Conservation (phyloP, 2,113 vertebrate species). For the Albula goreensis region DNA sequence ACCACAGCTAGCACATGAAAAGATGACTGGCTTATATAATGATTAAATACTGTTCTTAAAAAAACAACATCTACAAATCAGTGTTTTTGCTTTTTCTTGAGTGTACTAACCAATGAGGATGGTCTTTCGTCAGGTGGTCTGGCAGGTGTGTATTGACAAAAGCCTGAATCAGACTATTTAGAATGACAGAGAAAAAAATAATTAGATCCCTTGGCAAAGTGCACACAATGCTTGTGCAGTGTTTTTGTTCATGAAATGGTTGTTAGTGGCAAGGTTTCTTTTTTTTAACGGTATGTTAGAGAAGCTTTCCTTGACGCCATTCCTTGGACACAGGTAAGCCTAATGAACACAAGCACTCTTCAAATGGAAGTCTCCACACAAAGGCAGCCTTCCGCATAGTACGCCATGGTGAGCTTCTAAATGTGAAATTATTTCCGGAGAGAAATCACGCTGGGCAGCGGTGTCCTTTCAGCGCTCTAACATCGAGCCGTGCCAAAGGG, state of each 20-base stretch:
- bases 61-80: not conserved
- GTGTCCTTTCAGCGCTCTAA: not conserved
- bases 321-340: not conserved
- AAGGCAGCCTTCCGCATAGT: not conserved
- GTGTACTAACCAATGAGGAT: not conserved
- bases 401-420: not conserved
- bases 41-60: slow-evolving; percentile 3
- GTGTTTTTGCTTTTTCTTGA: slow-evolving; percentile 23
- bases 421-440: not conserved
- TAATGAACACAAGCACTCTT: not conserved
- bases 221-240: not conserved
- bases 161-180: not conserved
- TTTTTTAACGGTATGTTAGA: not conserved
- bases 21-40: slow-evolving; percentile 16
- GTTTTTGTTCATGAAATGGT: not conserved
- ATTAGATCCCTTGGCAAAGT: not conserved
- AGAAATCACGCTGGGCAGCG: not conserved
- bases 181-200: not conserved
- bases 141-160: not conserved
- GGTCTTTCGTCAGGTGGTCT: not conserved
- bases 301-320: not conserved
- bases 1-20: not conserved
- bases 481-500: not conserved
- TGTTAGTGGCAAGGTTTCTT: no score
- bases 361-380: not conserved